Conservation (phyloP, 2,797 vertebrate genomes). For the Crax fasciolata region DNA sequence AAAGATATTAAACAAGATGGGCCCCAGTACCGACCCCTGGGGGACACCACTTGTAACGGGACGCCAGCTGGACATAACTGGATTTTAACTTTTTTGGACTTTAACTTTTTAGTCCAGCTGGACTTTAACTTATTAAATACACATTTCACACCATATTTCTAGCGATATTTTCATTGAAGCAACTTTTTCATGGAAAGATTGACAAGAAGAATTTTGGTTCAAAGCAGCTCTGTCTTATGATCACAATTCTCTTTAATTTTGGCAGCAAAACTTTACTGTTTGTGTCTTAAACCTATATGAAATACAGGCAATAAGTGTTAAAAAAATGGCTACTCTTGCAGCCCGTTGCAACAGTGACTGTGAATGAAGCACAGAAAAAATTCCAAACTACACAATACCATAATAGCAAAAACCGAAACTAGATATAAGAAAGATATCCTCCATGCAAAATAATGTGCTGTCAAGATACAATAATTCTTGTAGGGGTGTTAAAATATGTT, state of each 20-base stretch:
- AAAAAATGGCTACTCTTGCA: conserved; percentile 55
- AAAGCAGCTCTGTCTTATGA: conserved; percentile 3
- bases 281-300: conserved; percentile 34
- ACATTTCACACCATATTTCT: background rate
- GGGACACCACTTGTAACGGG: too few relatives aligned
- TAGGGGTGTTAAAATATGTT: background rate
- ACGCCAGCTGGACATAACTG: too few relatives aligned
- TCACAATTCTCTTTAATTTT: background rate
- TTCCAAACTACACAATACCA: conserved; percentile 1
- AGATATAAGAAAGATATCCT: conserved; percentile 16
- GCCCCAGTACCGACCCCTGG: too few relatives aligned
- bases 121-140: background rate
- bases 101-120: too few relatives aligned
- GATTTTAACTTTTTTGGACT: too few relatives aligned
- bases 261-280: conserved; percentile 26
- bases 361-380: conserved; percentile 46
- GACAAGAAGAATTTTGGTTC: background rate
- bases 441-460: background rate
- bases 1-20: too few relatives aligned
- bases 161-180: background rate
- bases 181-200: background rate
- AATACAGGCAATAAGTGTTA: conserved; percentile 3
- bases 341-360: conserved; percentile 18
- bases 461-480: background rate
- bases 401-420: background rate